Evolutionary conservation across 2,797 vertebrate genomes (phyloP).

Genomic region (Hoplostethus atlanticus): DNA sequence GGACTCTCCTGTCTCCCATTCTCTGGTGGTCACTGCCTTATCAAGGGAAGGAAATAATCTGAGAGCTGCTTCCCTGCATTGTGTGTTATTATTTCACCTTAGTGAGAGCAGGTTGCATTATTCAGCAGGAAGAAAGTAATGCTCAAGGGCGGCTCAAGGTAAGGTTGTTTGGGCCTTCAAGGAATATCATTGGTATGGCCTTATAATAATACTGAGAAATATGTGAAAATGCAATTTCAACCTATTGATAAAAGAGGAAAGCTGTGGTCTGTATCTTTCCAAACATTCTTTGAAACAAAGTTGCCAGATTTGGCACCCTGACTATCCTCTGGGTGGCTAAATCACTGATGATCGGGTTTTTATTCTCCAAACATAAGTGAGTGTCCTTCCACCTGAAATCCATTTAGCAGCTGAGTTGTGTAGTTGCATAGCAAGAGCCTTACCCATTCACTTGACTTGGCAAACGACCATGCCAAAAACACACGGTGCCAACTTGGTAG

Average conservation of each 20-base stretch:
- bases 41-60: conserved; percentile 85
- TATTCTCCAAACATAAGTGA: conserved; percentile 16
- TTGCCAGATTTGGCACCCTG: conserved; percentile 19
- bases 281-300: conserved; percentile 15
- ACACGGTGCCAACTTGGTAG: conserved; percentile 59
- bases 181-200: conserved; percentile 45
- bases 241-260: neutral
- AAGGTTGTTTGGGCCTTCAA: conserved; percentile 55
- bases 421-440: conserved; percentile 71
- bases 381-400: conserved; percentile 52
- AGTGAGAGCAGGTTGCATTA: conserved; percentile 62
- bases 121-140: conserved; percentile 62
- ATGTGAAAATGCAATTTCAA: neutral
- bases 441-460: conserved; percentile 75
- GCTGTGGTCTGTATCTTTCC: neutral
- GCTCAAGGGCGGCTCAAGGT: conserved; percentile 27
- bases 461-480: conserved; percentile 54
- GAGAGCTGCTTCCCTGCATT: conserved; percentile 85
- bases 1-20: conserved; percentile 74
- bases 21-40: conserved; percentile 70
- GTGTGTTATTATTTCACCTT: conserved; percentile 76
- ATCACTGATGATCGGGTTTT: conserved; percentile 1
- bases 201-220: conserved; percentile 5
- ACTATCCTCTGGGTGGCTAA: conserved; percentile 4
- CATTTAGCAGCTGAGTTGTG: conserved; percentile 58